Evolutionary conservation across 2,888 invertebrate genomes (phyloP), one percentile per base, ranked within the genome.

Genomic region (Buathra laborator): DNA sequence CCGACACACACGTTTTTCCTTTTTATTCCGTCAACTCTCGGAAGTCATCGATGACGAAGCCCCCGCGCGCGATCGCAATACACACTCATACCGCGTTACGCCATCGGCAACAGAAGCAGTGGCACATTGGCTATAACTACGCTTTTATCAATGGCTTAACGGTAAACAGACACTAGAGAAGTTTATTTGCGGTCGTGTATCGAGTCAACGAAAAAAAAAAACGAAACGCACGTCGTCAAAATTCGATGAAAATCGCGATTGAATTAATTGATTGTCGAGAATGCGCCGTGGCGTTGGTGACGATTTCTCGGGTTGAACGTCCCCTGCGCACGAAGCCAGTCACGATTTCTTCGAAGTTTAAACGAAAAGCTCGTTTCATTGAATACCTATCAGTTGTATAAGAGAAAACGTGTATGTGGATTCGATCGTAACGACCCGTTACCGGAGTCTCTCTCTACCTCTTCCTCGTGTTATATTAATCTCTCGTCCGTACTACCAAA

Each of bases 41-140:
- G 62, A 74, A 81, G 48, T 70, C 75, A 78, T 74, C 64, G 77
- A 74, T 84, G 81, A 78, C 70, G 72, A 24, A 24, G 24, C 2
- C 3, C 24, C 24, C 68, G 64, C 66, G 43, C 66, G 72, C 62
- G 77, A 74, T 51, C 44, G 62, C 24, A 24, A 24, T 24, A 24
- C 2, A 29, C 62, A 14, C 24, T 10, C 29, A 7, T 44, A 43
- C 16, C 51, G 81, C 75, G 84, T 87, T 83, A 90, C 86, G 84
- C 89, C 86, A 89, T 85, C 88, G 78, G 79, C 84, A 81, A 84
- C 83, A 67, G 67, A 75, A 56, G 64, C 53, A 71, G 68, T 75
- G 62, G 44, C 71, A 51, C 71, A 77, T 67, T 67, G 24, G 72
- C 77, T 77, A 51, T 71, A 46, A 76, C 44, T 24, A 44, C 51